Conservation (phyloP, 2,888 invertebrate species). For the Lepeophtheirus nordmannii region DNA sequence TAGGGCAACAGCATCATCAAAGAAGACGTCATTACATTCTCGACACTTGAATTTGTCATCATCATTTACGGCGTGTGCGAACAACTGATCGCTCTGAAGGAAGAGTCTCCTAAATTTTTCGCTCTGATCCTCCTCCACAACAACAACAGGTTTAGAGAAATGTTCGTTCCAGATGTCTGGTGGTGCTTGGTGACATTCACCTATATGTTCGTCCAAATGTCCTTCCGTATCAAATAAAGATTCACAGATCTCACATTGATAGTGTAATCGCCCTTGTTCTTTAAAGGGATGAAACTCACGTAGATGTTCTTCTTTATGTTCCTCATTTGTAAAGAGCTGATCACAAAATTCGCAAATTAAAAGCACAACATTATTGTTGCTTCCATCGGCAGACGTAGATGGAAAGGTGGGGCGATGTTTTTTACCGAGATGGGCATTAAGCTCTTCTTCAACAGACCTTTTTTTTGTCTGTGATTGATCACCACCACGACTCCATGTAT, state of each 20-base stretch:
- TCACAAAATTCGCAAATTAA: not conserved
- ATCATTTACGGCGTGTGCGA: not conserved
- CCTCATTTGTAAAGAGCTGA: conserved; percentile 3
- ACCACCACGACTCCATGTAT: not conserved
- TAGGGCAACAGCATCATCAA: not conserved
- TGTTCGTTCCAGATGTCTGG: conserved; percentile 2
- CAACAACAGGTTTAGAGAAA: conserved; percentile 5
- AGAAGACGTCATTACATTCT: not conserved
- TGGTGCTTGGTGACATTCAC: not conserved
- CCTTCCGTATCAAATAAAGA: not conserved
- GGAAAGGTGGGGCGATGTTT: not conserved
- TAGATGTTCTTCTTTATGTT: conserved; percentile 1
- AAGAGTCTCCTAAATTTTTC: not conserved
- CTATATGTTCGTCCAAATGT: not conserved
- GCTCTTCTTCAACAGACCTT: not conserved
- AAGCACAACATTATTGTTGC: not conserved
- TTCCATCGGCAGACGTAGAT: not conserved
- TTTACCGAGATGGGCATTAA: not conserved
- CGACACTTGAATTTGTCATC: conserved; percentile 7
- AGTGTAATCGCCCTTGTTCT: not conserved
- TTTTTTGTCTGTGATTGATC: not conserved
- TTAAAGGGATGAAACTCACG: not conserved
- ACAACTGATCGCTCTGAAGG: not conserved
- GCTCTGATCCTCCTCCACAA: not conserved
- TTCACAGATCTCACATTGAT: not conserved